phyloP scores from a whole-genome alignment of 2,888 invertebrate genomes.

The Ochropleura plecta region DNA sequence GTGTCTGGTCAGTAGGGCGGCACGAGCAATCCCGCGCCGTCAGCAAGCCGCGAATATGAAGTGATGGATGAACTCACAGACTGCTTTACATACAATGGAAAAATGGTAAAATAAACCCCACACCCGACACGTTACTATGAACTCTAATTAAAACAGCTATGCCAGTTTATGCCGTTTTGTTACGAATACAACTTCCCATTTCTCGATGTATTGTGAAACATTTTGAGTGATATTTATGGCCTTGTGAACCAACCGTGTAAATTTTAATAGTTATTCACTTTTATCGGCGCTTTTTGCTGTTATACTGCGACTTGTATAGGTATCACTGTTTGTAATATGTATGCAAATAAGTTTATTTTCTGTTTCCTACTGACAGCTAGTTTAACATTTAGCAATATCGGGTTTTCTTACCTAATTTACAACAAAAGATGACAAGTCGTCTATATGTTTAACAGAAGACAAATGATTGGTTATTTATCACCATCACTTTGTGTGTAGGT shows the following conservation, averaged over 20 bases:
- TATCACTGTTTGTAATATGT: conserved; percentile 40
- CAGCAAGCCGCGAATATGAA: conserved; percentile 87
- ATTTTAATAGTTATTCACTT: conserved; percentile 64
- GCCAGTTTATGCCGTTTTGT: conserved; percentile 83
- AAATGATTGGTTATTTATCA: conserved; percentile 15
- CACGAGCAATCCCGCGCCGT: conserved; percentile 75
- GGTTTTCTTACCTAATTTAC: conserved; percentile 3
- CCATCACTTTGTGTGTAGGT: conserved; percentile 3
- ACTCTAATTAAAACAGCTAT: conserved; percentile 88
- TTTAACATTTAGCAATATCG: not conserved
- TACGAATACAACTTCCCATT: conserved; percentile 72
- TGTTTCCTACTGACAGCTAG: not conserved
- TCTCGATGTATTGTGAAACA: conserved; percentile 78
- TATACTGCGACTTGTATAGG: conserved; percentile 26
- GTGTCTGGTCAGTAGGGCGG: conserved; percentile 77
- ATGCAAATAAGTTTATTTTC: conserved; percentile 52
- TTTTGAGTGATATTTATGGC: conserved; percentile 75
- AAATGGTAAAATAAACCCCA: conserved; percentile 80
- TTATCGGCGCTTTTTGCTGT: conserved; percentile 49
- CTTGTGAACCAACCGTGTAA: conserved; percentile 71
- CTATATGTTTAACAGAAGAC: not conserved
- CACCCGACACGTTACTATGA: conserved; percentile 83
- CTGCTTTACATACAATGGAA: conserved; percentile 89
- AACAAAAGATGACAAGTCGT: not conserved
- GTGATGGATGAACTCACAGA: conserved; percentile 86